Percentiles rank a stretch among this genome's conserved stretches.
Conservation (phyloP, 2,113 vertebrate species). For the Eulemur macaco region DNA sequence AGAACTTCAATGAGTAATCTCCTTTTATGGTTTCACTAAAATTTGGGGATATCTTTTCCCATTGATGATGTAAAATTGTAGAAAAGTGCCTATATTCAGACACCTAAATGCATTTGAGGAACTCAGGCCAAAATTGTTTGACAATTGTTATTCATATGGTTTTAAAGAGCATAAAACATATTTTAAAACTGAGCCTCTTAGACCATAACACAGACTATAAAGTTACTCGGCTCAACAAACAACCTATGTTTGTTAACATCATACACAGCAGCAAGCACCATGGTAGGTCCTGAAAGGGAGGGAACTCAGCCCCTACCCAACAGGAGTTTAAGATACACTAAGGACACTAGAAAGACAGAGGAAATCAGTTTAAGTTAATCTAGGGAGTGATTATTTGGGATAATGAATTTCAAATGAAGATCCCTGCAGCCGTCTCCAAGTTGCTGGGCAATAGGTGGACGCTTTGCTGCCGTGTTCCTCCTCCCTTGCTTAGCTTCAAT, state of each 20-base stretch:
- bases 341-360: background rate
- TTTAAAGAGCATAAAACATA: background rate
- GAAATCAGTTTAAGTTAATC: background rate
- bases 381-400: background rate
- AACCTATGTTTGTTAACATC: background rate
- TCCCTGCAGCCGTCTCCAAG: background rate
- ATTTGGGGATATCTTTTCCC: background rate
- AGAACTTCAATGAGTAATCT: constrained; percentile 2
- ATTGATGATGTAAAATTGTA: background rate
- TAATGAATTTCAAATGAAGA: background rate
- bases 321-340: background rate
- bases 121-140: background rate
- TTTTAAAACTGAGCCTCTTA: constrained; percentile 3
- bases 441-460: background rate
- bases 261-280: background rate
- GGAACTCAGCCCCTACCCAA: background rate
- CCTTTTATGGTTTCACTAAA: background rate
- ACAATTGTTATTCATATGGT: background rate
- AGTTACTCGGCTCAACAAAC: background rate
- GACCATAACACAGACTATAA: background rate
- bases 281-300: background rate
- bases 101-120: background rate
- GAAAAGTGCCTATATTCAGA: background rate
- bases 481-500: background rate
- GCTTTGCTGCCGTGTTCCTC: background rate